Conservation (phyloP, 1,140 invertebrate species). For the Propsilocerus akamusi region DNA sequence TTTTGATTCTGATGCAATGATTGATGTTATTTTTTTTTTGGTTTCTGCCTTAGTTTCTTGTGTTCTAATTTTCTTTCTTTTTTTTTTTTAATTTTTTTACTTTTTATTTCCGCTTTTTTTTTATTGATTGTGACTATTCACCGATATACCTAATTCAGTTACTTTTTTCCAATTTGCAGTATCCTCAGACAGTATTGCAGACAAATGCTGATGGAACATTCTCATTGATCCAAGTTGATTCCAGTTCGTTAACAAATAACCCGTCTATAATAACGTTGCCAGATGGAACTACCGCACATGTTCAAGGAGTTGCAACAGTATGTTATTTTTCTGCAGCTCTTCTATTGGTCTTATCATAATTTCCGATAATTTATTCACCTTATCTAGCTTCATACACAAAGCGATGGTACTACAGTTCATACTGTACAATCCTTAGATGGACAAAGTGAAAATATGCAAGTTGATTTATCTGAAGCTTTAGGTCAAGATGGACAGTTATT, state of each 20-base stretch:
- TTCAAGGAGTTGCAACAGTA: conserved; percentile 74
- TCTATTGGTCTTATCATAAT: neutral
- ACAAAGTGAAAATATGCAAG: conserved; percentile 42
- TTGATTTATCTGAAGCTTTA: conserved; percentile 75
- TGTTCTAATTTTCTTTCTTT: conserved; percentile 9
- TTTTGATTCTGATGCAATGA: conserved; percentile 9
- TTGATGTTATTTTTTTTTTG: conserved; percentile 6
- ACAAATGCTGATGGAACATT: conserved; percentile 93
- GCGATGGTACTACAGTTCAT: conserved; percentile 51
- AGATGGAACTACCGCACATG: conserved; percentile 89
- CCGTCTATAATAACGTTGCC: conserved; percentile 78
- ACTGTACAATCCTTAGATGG: conserved; percentile 57
- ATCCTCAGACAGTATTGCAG: conserved; percentile 80
- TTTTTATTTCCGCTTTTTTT: conserved; percentile 5
- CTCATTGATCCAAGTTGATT: conserved; percentile 90
- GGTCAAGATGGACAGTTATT: conserved; percentile 89
- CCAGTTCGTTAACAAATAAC: conserved; percentile 38
- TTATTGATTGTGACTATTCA: neutral
- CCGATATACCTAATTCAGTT: conserved; percentile 5
- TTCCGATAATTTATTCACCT: conserved; percentile 5
- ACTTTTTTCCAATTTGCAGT: conserved; percentile 45
- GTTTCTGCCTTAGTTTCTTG: conserved; percentile 10
- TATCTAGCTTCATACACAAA: conserved; percentile 55
- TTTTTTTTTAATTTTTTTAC: conserved; percentile 9
- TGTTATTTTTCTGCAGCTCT: conserved; percentile 10